A percentile compares a stretch with the other conserved stretches of the same genome.
Conservation (phyloP, 2,797 vertebrate genomes). For the Bradypodion pumilum region DNA sequence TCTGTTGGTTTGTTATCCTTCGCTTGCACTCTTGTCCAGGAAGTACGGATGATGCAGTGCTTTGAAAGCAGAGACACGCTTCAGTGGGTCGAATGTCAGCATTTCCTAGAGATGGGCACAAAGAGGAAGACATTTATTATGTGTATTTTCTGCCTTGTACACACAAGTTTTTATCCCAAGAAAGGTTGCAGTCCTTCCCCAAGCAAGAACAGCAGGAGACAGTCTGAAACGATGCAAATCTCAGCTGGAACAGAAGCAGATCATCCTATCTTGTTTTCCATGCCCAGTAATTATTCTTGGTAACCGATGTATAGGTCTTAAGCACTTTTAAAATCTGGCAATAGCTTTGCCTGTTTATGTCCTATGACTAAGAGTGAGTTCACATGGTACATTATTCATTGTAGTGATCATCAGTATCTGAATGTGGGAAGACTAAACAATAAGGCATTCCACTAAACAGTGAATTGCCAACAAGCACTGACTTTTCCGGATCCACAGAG, state of each 20-base stretch:
- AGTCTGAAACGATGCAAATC: neutral
- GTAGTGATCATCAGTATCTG: neutral
- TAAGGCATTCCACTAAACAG: neutral
- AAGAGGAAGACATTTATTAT: neutral
- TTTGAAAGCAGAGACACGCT: conserved; percentile 84
- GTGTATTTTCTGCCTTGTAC: too few relatives aligned
- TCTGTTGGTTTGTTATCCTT: conserved; percentile 33
- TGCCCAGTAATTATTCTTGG: neutral
- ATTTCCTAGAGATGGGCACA: conserved; percentile 77
- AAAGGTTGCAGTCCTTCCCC: neutral
- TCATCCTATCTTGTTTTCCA: neutral
- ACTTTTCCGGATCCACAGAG: neutral
- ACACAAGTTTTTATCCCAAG: neutral
- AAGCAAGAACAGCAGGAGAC: neutral
- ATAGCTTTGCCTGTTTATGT: neutral
- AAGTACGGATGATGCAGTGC: conserved; percentile 86
- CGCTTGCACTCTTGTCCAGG: conserved; percentile 69
- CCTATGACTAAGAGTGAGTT: neutral
- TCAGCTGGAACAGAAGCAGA: neutral
- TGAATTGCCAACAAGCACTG: neutral
- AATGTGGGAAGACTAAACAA: neutral
- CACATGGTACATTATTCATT: conserved; percentile 13
- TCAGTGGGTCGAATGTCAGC: conserved; percentile 86
- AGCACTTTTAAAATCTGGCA: neutral
- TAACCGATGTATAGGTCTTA: neutral